Evolutionary conservation across 2,888 invertebrate genomes (phyloP).

Genomic region (Drosophila engyochracea): DNA sequence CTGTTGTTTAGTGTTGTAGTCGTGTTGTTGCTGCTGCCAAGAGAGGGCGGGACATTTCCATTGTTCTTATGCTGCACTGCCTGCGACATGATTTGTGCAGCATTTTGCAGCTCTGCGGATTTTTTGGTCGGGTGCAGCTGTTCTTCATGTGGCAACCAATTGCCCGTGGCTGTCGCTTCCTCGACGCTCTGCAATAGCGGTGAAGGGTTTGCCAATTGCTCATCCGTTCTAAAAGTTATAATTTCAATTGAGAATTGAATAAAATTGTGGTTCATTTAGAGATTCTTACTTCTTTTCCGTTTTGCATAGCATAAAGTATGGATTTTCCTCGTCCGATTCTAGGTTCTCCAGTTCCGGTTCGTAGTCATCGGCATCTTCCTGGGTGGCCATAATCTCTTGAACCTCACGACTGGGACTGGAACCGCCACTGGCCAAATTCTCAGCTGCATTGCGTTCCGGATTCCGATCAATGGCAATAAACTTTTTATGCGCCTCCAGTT

Average conservation of each 20-base stretch:
- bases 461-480: conserved; percentile 81
- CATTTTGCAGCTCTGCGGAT: conserved; percentile 83
- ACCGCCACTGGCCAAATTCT: conserved; percentile 90
- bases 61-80: conserved; percentile 78
- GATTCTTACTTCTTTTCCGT: conserved; percentile 39
- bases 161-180: conserved; percentile 20
- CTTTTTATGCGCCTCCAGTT: conserved; percentile 81
- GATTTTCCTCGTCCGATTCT: conserved; percentile 62
- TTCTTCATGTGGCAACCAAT: conserved; percentile 70
- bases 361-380: conserved; percentile 85
- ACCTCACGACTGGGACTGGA: conserved; percentile 96
- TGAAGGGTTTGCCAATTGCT: conserved; percentile 52
- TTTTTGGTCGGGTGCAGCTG: conserved; percentile 77
- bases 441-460: conserved; percentile 76
- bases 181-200: conserved; percentile 46
- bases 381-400: conserved; percentile 92
- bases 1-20: conserved; percentile 51
- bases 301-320: conserved; percentile 37
- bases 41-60: conserved; percentile 68
- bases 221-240: conserved; percentile 38
- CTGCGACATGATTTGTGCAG: conserved; percentile 83
- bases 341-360: conserved; percentile 54
- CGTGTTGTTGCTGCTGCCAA: conserved; percentile 57
- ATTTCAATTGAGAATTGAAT: background rate
- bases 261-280: background rate